Evolutionary conservation across 2,113 vertebrate species (phyloP).

Genomic region (Hymenochirus boettgeri): DNA sequence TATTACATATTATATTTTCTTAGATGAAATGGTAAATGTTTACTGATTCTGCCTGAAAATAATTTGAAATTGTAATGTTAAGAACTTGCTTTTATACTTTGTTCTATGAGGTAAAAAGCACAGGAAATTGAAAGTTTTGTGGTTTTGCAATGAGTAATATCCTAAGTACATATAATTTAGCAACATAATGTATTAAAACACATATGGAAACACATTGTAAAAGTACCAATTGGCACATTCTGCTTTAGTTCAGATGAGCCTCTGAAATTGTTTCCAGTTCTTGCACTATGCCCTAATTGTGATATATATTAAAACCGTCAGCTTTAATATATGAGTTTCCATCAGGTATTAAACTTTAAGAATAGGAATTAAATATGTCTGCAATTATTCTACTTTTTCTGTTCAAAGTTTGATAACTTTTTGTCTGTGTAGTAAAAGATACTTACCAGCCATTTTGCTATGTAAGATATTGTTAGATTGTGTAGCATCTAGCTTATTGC

Average conservation of each 20-base stretch:
- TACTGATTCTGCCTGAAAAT: slow-evolving; percentile 40
- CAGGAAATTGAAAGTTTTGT: slow-evolving; percentile 43
- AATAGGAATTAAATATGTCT: background rate
- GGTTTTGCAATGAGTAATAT: slow-evolving; percentile 40
- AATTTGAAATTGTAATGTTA: slow-evolving; percentile 29
- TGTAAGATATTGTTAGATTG: background rate
- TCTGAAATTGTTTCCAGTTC: slow-evolving; percentile 41
- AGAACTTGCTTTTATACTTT: slow-evolving; percentile 40
- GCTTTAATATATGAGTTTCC: slow-evolving; percentile 12
- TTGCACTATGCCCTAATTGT: slow-evolving; percentile 33
- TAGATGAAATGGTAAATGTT: slow-evolving; percentile 43
- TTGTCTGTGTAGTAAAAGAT: background rate
- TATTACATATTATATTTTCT: slow-evolving; percentile 34
- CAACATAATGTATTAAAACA: slow-evolving; percentile 37
- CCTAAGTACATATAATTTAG: slow-evolving; percentile 40
- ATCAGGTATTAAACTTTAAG: background rate
- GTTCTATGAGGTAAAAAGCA: slow-evolving; percentile 36
- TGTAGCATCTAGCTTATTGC: too few relatives aligned
- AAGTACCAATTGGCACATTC: slow-evolving; percentile 40
- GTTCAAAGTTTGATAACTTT: background rate
- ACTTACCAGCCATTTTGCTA: background rate
- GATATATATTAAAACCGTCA: slow-evolving; percentile 16
- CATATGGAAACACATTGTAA: slow-evolving; percentile 43
- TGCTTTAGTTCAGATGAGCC: slow-evolving; percentile 26
- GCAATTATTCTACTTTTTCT: background rate